Base-by-base conservation (phyloP, 1,140 invertebrate species). In the Drosophila triauraria region DNA sequence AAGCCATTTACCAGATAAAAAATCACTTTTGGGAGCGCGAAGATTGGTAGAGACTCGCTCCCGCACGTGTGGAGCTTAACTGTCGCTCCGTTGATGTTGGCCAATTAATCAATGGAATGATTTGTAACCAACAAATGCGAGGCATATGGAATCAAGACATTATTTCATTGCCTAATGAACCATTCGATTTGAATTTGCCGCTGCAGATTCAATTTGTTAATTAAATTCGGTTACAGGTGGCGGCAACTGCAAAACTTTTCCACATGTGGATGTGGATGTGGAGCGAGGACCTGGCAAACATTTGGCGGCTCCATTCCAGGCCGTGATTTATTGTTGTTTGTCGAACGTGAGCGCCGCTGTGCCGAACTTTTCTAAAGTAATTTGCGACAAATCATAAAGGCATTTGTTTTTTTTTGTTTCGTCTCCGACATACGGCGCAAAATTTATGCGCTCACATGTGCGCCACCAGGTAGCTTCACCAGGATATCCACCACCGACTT, bases 361-460 rank as follows among this genome's bases (percentile, higher is more conserved):
- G 72, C 64, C 62, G 74, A 87, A 88, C 62, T 90, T 87, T 87
- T 90, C 80, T 84, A 90, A 87, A 87, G 85, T 90, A 78, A 87
- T 87, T 87, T 87, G 84, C 80, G 84, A 87, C 84, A 87, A 87
- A 87, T 87, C 84, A 87, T 90, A 84, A 80, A 88, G 59, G 77
- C 69, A 87, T 78, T 77, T 77, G 20, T 43, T 75, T 46, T 47
- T 46, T 48, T 64, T 44, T 51, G 50, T 53, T 40, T 38, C 8
- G 30, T 38, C 25, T 30, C 48, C 65, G 63, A 68, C 70, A 74
- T 72, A 47, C 23, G 70, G 68, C 35, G 54, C 46, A 51, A 32
- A 74, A 74, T 74, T 74, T 74, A 74, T 74, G 70, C 69, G 67
- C 64, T 71, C 69, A 57, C 69, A 71, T 72, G 46, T 59, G 69